Base-by-base conservation (phyloP, 2,797 vertebrate species). In the Parotocinclus haroldoi region DNA sequence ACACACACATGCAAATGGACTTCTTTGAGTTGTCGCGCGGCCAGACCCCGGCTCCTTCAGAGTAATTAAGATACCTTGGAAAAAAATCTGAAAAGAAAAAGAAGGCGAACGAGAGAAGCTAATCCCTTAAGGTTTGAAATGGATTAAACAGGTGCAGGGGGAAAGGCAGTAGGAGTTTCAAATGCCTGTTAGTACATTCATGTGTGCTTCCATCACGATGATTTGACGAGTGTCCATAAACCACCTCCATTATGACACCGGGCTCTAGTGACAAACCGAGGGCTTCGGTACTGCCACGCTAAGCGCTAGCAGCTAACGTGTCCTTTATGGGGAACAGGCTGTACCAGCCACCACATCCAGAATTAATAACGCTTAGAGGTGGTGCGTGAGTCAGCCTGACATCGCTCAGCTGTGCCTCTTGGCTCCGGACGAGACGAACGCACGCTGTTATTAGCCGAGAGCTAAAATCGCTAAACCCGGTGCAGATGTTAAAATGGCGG, bases 21-120 rank as follows among this genome's bases (percentile, higher is more conserved):
- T 98, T 98, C 93, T 95, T 94, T 95, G 92, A 93, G 93, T 96
- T 98, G 96, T 96, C 94, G 86, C 87, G 83, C 86, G 87, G 96
- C 96, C 96, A 98, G 96, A 92, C 89, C 84, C 86, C 86, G 87
- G 88, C 76, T 92, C 92, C 92, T 92, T 90, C 91, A 92, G 92
- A 92, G 94, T 98, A 96, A 98, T 98, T 98, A 98, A 96, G 95
- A 96, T 92, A 94, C 95, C 94, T 97, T 94, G 93, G 91, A 94
- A 87, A 95, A 93, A 63, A 53, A 56, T 27, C n/a, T 38, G 9
- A 53, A 63, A 59, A 68, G 17, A 12, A 63, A 14, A 13, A 52
- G 39, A 63, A 63, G 42, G 42, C 37, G n/a, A n/a, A 37, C 1
- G 10, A 14, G 45, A 14, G 45, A 49, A 12, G 53, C 16, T 17